Base-by-base conservation (phyloP, 2,797 vertebrate species). In the Pyrocephalus nanus region DNA sequence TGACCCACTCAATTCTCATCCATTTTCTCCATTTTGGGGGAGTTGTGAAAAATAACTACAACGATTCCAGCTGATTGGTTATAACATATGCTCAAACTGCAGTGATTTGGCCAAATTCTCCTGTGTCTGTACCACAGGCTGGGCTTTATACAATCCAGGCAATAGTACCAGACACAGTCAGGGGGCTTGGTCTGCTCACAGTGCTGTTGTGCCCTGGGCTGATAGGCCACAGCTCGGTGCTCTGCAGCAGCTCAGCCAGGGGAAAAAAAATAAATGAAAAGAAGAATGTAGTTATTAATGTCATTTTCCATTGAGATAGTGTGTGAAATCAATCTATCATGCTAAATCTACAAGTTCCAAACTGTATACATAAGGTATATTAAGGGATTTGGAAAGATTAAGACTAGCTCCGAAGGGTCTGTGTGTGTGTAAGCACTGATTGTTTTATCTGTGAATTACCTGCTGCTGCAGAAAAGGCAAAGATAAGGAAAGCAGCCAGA, bases 311-410 rank as follows among this genome's bases (percentile, higher is more conserved):
- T 77, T 66, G 90, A 91, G 88, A 93, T 67, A 78, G 84, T 19
- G 9, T 11, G 21, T 51, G 61, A 82, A 93, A 92, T 89, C 88
- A 71, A 81, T 86, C 92, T 85, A 94, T 95, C 91, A 51, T 32
- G 78, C 43, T 86, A 91, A 95, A 96, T 88, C 94, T 91, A 58
- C 83, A 74, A 72, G 75, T 87, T 95, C 61, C 65, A 95, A 93
- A 86, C 78, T 81, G 69, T 93, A 91, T 62, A 90, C 80, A 77
- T 54, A 95, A 94, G 62, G 62, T 94, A 87, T 92, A 92, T 92
- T 74, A 93, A 79, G 50, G 86, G 93, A 94, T 95, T 94, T 95
- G 67, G 61, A 77, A 93, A 95, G 95, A 93, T 95, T 95, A 94
- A 76, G 90, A 79, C 20, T 7, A 87, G 93, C 64, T 94, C 85